Percentiles rank a stretch among this genome's conserved stretches.
phyloP scores from a whole-genome alignment of 1,140 invertebrate species.

The Pectinophora gossypiella region DNA sequence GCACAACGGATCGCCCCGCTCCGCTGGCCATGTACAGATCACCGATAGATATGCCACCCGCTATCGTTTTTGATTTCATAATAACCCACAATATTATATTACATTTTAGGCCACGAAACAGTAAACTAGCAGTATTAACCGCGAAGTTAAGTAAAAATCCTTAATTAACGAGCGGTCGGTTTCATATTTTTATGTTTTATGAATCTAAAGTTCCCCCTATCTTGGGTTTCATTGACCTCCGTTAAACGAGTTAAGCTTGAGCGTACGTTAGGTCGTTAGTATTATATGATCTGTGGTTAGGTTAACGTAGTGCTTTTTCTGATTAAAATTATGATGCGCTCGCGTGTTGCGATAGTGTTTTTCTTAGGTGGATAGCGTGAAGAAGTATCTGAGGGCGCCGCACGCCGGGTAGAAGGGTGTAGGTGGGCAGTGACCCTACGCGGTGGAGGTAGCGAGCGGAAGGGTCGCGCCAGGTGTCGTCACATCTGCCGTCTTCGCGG shows the following conservation, averaged over 20 bases:
- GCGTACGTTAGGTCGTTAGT: conserved; percentile 20
- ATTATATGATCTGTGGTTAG: no score
- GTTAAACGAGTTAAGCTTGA: conserved; percentile 17
- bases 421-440: conserved; percentile 65
- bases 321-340: conserved; percentile 45
- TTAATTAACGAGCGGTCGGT: not conserved
- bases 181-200: conserved; percentile 1
- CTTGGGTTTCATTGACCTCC: conserved; percentile 23
- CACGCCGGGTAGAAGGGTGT: conserved; percentile 45
- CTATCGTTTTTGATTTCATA: conserved; percentile 36
- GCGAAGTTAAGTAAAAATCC: not conserved
- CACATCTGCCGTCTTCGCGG: conserved; percentile 66
- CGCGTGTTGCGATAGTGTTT: conserved; percentile 46
- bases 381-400: conserved; percentile 13
- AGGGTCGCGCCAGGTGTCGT: conserved; percentile 65
- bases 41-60: conserved; percentile 40
- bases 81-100: conserved; percentile 18
- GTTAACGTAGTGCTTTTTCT: conserved; percentile 31
- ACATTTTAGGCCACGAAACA: not conserved
- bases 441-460: conserved; percentile 45
- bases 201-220: conserved; percentile 11
- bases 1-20: conserved; percentile 62
- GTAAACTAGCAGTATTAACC: not conserved
- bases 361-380: conserved; percentile 33
- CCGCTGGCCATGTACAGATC: conserved; percentile 51